Evolutionary conservation across 2,888 invertebrate species (phyloP).

Genomic region (Megamerina dolium): DNA sequence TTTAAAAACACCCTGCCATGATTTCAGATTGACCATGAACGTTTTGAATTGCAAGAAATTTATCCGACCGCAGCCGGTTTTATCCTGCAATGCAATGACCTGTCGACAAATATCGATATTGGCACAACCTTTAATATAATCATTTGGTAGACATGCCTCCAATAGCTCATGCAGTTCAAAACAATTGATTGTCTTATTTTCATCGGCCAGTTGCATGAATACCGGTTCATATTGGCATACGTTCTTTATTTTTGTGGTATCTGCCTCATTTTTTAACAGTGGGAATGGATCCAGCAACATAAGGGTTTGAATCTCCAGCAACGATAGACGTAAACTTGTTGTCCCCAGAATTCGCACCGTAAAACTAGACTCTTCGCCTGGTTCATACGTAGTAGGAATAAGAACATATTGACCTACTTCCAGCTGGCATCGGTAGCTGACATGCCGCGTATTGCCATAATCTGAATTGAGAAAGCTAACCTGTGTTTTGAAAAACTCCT

Average conservation of each 20-base stretch:
- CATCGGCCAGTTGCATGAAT: constrained; percentile 83
- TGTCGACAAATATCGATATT: constrained; percentile 88
- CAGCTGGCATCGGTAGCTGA: constrained; percentile 70
- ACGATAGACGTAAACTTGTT: constrained; percentile 68
- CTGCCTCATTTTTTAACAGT: constrained; percentile 51
- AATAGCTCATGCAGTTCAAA: constrained; percentile 86
- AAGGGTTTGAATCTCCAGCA: constrained; percentile 56
- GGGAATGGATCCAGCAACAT: constrained; percentile 48
- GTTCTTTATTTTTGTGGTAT: constrained; percentile 47
- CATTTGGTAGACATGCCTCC: constrained; percentile 86
- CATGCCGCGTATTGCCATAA: constrained; percentile 87
- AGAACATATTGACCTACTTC: constrained; percentile 78
- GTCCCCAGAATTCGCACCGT: constrained; percentile 77
- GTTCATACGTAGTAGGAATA: constrained; percentile 86
- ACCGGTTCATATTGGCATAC: constrained; percentile 76
- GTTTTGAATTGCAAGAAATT: constrained; percentile 84
- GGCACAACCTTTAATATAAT: constrained; percentile 91
- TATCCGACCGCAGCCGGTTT: constrained; percentile 71
- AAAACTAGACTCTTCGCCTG: constrained; percentile 83
- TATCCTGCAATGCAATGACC: constrained; percentile 81
- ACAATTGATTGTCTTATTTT: constrained; percentile 79
- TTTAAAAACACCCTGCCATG: constrained; percentile 87
- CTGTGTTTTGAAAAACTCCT: constrained; percentile 76
- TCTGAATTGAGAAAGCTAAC: constrained; percentile 84
- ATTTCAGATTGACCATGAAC: constrained; percentile 83